Conservation (phyloP, 2,888 invertebrate genomes). For the Epsilonema sp. region DNA sequence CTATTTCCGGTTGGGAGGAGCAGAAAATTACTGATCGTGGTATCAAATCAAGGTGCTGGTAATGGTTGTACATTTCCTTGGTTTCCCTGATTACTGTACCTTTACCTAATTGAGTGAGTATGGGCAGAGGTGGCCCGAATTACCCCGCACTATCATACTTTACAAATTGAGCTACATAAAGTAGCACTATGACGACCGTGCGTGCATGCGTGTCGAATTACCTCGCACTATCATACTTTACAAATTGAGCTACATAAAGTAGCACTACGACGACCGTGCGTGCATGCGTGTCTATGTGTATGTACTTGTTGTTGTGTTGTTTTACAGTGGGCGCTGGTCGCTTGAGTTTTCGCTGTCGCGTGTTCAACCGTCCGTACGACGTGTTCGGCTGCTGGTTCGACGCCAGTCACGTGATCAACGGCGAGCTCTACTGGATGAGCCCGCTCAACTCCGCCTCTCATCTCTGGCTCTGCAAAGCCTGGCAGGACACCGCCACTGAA, state of each 20-base stretch:
- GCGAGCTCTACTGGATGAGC: constrained; percentile 57
- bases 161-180: too few relatives aligned
- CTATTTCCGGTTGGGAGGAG: too few relatives aligned
- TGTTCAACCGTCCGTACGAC: constrained; percentile 62
- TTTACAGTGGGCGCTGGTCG: constrained; percentile 43
- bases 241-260: too few relatives aligned
- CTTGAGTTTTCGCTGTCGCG: constrained; percentile 34
- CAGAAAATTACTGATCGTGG: too few relatives aligned
- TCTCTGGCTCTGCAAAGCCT: constrained; percentile 60
- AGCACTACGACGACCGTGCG: constrained; percentile 1
- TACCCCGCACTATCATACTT: too few relatives aligned
- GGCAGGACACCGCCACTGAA: constrained; percentile 56
- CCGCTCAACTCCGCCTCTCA: constrained; percentile 33
- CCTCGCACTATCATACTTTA: constrained; percentile 1
- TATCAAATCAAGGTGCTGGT: too few relatives aligned
- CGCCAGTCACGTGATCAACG: constrained; percentile 55
- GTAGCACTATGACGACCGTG: too few relatives aligned
- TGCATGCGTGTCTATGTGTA: too few relatives aligned
- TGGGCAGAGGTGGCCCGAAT: too few relatives aligned
- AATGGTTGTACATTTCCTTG: too few relatives aligned
- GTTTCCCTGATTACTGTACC: too few relatives aligned
- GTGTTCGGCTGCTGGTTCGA: constrained; percentile 65
- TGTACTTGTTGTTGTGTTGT: constrained; percentile 15
- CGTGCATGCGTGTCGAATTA: neutral
- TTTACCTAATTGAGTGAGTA: too few relatives aligned